These are phyloP conservation scores for Cotesia typhae DNA, from an alignment of 1,140 invertebrate species.

Conservation along the genomic window DNA sequence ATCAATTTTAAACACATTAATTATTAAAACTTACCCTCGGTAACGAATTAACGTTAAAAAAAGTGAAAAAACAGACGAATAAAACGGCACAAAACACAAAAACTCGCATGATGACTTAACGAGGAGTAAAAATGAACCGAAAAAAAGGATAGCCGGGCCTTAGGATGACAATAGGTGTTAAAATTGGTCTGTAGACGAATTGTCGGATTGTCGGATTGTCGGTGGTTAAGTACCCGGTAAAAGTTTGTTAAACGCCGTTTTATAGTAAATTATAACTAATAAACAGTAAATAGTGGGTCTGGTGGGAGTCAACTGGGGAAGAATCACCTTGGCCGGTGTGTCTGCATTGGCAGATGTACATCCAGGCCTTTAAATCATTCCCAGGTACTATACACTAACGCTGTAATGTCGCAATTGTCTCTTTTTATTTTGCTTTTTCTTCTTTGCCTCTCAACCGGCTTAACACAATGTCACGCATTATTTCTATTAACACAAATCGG, in stretches of 20 bases:
- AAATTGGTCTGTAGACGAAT: slow-evolving; percentile 8
- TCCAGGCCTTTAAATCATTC: slow-evolving; percentile 62
- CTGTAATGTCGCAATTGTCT: slow-evolving; percentile 24
- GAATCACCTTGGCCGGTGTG: slow-evolving; percentile 63
- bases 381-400: slow-evolving; percentile 24
- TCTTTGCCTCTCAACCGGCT: too few species aligned
- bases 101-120: too few species aligned
- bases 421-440: slow-evolving; percentile 22
- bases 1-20: too few species aligned
- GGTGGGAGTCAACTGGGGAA: slow-evolving; percentile 48
- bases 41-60: neutral
- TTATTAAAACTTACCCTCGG: too few species aligned
- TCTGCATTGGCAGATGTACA: slow-evolving; percentile 66
- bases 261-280: slow-evolving; percentile 68
- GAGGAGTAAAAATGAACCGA: neutral
- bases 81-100: neutral
- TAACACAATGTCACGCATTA: too few species aligned
- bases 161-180: slow-evolving; percentile 35
- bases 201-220: slow-evolving; percentile 22
- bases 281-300: slow-evolving; percentile 36
- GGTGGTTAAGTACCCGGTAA: slow-evolving; percentile 54
- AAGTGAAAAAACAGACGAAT: too few species aligned
- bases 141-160: slow-evolving; percentile 35
- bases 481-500: too few species aligned
- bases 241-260: slow-evolving; percentile 60